Conservation (phyloP, 2,888 invertebrate genomes). For the Brachypalpus laphriformis region DNA sequence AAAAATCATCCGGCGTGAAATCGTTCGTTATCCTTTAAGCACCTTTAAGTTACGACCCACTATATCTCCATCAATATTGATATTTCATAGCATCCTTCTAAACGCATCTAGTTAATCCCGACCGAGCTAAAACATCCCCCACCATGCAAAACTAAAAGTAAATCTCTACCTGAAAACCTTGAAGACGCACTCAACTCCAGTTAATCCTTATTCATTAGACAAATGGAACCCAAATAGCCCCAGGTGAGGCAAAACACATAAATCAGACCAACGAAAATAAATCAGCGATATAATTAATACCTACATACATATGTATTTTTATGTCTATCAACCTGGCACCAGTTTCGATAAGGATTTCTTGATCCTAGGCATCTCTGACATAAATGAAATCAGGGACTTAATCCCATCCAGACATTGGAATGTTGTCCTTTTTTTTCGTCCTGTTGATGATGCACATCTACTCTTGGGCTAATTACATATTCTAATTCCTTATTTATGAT, state of each 20-base stretch:
- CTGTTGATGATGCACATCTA: neutral
- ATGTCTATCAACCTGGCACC: slow-evolving; percentile 6
- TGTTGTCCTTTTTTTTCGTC: neutral
- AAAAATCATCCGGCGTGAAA: too few species aligned
- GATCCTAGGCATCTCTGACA: neutral
- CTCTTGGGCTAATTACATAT: slow-evolving; percentile 52
- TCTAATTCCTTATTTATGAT: slow-evolving; percentile 70
- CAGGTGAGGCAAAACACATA: slow-evolving; percentile 25
- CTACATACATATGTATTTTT: neutral
- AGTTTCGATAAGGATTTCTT: slow-evolving; percentile 1
- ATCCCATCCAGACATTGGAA: slow-evolving; percentile 12
- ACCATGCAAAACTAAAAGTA: neutral
- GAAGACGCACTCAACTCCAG: neutral
- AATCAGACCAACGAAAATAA: slow-evolving; percentile 34
- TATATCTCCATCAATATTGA: too few species aligned
- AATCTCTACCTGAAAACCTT: neutral
- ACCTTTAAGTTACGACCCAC: too few species aligned
- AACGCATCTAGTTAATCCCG: too few species aligned
- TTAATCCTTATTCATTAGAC: slow-evolving; percentile 30
- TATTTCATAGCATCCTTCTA: too few species aligned
- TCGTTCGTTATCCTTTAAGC: too few species aligned
- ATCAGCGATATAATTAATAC: slow-evolving; percentile 38
- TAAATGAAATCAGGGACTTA: slow-evolving; percentile 14
- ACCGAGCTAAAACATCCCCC: too few species aligned
- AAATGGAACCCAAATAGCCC: slow-evolving; percentile 30